Conservation (phyloP, 1,140 invertebrate genomes). For the Thaumatotibia leucotreta region DNA sequence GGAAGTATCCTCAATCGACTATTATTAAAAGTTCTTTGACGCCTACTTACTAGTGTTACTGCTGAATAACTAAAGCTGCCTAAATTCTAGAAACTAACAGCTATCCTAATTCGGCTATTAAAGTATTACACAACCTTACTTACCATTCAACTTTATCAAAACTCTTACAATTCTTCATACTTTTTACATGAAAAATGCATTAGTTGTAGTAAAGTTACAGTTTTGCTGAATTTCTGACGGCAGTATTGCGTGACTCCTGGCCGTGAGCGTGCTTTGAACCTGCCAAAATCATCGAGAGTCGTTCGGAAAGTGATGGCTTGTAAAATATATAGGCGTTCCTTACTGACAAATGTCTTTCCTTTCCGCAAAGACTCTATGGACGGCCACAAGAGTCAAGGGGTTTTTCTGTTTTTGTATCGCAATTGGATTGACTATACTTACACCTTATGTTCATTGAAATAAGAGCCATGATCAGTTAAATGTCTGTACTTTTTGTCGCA, state of each 20-base stretch:
- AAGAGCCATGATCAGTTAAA: no score
- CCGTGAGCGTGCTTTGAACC: slow-evolving; percentile 1
- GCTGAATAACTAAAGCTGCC: neutral
- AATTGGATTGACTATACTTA: no score
- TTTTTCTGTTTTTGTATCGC: slow-evolving; percentile 9
- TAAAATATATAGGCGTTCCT: no score
- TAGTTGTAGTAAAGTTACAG: neutral
- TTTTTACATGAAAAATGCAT: neutral
- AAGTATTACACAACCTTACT: neutral
- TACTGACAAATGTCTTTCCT: no score
- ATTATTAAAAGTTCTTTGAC: neutral
- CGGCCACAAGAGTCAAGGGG: neutral
- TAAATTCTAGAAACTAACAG: neutral
- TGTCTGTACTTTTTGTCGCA: slow-evolving; percentile 2
- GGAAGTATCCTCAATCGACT: neutral
- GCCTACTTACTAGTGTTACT: neutral
- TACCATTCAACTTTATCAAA: neutral
- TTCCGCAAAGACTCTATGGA: no score
- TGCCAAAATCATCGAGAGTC: neutral
- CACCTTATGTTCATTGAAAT: no score
- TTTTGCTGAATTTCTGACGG: neutral
- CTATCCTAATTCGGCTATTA: neutral
- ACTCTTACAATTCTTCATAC: neutral
- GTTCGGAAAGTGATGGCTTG: no score
- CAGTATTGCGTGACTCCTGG: neutral